phyloP scores from a whole-genome alignment of 2,888 invertebrate species.

The Tryphoninae sp. region DNA sequence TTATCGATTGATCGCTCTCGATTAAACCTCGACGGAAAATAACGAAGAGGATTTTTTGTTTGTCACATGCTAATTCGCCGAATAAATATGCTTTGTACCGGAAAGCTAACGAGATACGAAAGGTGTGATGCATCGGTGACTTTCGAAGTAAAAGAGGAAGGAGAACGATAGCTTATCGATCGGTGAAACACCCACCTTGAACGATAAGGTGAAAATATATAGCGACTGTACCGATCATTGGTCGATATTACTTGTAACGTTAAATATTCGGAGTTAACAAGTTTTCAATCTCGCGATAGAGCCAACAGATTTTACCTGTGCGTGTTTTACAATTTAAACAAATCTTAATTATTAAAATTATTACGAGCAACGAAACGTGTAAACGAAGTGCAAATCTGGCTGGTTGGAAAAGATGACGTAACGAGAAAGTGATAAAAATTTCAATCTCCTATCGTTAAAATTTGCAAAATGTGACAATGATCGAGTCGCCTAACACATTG shows the following conservation, averaged over 20 bases:
- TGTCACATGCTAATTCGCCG: background rate
- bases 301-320: background rate
- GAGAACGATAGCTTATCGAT: constrained; percentile 34
- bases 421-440: background rate
- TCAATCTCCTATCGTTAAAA: background rate
- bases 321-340: too few species aligned
- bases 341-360: background rate
- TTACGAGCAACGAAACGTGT: background rate
- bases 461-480: too few species aligned
- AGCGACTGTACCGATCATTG: background rate
- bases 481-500: too few species aligned
- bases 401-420: background rate
- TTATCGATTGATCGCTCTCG: background rate
- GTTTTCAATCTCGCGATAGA: background rate
- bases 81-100: background rate
- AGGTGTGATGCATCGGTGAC: background rate
- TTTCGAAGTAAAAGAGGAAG: background rate
- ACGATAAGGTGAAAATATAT: constrained; percentile 19
- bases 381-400: background rate
- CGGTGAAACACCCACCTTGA: constrained; percentile 20
- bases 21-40: background rate
- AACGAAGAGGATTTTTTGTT: background rate
- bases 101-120: background rate
- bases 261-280: background rate
- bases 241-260: background rate